A percentile compares a stretch with the other conserved stretches of the same genome.
These are phyloP conservation scores for western clawed frog (Xenopus tropicalis) DNA, from an alignment of 2,113 vertebrate genomes.

Conservation along the genomic window DNA sequence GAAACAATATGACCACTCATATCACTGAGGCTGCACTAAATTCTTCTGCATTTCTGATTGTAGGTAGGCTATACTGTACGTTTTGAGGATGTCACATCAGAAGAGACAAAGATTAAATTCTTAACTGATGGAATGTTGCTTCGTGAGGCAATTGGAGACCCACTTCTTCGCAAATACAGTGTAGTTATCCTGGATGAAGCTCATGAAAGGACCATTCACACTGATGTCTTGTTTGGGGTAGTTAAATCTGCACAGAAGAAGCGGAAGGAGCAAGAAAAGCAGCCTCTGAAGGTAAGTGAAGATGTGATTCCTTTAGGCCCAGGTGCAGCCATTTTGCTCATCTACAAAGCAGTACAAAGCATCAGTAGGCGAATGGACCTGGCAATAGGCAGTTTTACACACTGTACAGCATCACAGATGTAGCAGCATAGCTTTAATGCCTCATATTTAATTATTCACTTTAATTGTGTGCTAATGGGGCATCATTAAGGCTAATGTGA, in stretches of 20 bases:
- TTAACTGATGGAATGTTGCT: constrained; percentile 95
- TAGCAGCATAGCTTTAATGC: too few species aligned
- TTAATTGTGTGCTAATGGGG: too few species aligned
- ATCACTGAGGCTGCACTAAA: too few species aligned
- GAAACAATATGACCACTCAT: too few species aligned
- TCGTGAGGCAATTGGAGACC: constrained; percentile 87
- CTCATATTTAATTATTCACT: too few species aligned
- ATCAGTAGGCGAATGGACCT: too few species aligned
- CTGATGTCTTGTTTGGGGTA: constrained; percentile 90
- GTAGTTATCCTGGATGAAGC: constrained; percentile 91
- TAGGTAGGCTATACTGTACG: constrained; percentile 94
- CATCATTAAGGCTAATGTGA: too few species aligned
- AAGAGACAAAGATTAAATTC: constrained; percentile 85
- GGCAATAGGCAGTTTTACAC: too few species aligned
- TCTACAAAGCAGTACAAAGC: too few species aligned
- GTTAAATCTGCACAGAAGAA: constrained; percentile 84
- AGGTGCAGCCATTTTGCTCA: neutral
- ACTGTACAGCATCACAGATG: neutral
- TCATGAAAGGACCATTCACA: constrained; percentile 90
- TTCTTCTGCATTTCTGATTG: too few species aligned
- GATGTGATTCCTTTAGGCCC: neutral
- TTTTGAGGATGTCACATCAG: constrained; percentile 86
- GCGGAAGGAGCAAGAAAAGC: constrained; percentile 75
- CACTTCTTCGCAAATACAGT: constrained; percentile 80
- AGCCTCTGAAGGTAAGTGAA: constrained; percentile 74